phyloP scores from a whole-genome alignment of 2,888 invertebrate genomes.

The Caenorhabditis macrosperma region DNA sequence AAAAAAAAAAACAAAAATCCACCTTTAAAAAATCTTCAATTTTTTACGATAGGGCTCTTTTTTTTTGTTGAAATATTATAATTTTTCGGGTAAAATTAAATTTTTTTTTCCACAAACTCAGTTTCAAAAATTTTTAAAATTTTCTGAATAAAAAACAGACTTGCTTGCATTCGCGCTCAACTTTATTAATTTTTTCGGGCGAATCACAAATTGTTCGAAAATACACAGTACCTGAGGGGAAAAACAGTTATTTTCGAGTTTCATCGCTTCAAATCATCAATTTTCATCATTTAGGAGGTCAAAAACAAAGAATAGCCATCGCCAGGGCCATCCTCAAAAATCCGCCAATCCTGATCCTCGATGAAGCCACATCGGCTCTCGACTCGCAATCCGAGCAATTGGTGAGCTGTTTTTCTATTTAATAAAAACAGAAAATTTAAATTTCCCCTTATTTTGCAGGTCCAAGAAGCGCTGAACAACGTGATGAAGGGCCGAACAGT shows the following conservation, averaged over 20 bases:
- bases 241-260: neutral
- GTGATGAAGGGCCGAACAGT: slow-evolving; percentile 90
- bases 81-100: too few relatives aligned
- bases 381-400: slow-evolving; percentile 75
- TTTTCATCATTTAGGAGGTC: slow-evolving; percentile 88
- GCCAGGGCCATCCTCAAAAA: slow-evolving; percentile 93
- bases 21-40: too few relatives aligned
- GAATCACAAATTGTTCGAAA: too few relatives aligned
- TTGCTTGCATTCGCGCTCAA: neutral
- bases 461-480: slow-evolving; percentile 87
- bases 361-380: slow-evolving; percentile 96
- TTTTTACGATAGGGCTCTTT: too few relatives aligned
- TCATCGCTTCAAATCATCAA: slow-evolving; percentile 74
- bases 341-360: slow-evolving; percentile 88
- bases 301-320: slow-evolving; percentile 89
- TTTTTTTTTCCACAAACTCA: too few relatives aligned
- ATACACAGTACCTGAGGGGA: too few relatives aligned
- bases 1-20: too few relatives aligned
- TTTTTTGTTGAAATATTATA: too few relatives aligned
- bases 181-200: slow-evolving; percentile 4
- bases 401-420: slow-evolving; percentile 47
- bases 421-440: neutral
- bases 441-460: too few relatives aligned
- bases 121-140: neutral
- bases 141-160: neutral